Percentiles rank a stretch among this genome's conserved stretches.
These are phyloP conservation scores for Epicampocera succincta DNA, from an alignment of 2,888 invertebrate genomes.

Conservation along the genomic window DNA sequence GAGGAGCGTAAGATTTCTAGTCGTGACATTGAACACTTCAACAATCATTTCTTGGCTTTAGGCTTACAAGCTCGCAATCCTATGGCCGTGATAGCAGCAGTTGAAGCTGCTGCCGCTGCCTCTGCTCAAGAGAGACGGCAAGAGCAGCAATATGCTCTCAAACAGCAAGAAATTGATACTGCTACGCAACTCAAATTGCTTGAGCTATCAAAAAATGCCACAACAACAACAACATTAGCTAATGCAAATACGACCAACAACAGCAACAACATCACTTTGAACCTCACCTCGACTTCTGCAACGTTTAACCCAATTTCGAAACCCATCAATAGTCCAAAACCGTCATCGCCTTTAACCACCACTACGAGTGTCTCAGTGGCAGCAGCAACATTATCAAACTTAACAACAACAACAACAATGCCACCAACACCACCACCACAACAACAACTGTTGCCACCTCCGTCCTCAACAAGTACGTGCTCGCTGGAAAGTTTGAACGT, in stretches of 20 bases:
- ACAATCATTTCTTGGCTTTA: constrained; percentile 68
- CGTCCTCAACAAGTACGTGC: constrained; percentile 64
- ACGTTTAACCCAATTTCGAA: constrained; percentile 66
- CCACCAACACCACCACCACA: constrained; percentile 18
- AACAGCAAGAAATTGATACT: constrained; percentile 58
- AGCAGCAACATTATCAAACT: constrained; percentile 34
- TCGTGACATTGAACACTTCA: constrained; percentile 68
- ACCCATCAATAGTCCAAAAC: constrained; percentile 63
- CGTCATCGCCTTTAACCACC: constrained; percentile 69
- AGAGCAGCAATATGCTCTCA: constrained; percentile 59
- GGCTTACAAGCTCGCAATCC: constrained; percentile 70
- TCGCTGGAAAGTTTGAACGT: constrained; percentile 60
- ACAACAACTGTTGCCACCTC: constrained; percentile 41
- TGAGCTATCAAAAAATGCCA: constrained; percentile 59
- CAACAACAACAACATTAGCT: constrained; percentile 30
- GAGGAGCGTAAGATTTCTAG: constrained; percentile 67
- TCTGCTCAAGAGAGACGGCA: constrained; percentile 65
- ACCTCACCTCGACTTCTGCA: constrained; percentile 57
- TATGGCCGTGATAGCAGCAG: constrained; percentile 73
- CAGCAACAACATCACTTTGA: constrained; percentile 50
- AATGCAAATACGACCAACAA: constrained; percentile 30
- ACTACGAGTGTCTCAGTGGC: constrained; percentile 36
- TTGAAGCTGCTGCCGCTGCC: constrained; percentile 64
- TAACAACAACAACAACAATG: constrained; percentile 3
- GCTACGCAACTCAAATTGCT: constrained; percentile 58